Conservation (phyloP, 2,888 invertebrate genomes). For the Drosophila seclusa region DNA sequence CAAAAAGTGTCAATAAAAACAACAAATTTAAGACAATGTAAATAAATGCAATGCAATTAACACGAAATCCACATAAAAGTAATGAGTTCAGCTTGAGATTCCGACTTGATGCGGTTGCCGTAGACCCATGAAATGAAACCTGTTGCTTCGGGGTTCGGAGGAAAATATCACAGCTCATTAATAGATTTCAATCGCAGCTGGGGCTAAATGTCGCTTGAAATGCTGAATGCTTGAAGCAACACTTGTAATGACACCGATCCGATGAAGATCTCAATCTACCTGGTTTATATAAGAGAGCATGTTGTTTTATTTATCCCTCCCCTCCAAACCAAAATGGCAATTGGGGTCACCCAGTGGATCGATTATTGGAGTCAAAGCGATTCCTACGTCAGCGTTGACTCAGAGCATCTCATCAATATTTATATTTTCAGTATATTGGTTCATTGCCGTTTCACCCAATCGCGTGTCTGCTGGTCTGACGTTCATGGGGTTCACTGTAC, state of each 20-base stretch:
- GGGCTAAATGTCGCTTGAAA: constrained; percentile 68
- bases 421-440: constrained; percentile 41
- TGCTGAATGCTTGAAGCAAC: constrained; percentile 40
- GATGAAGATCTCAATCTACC: constrained; percentile 44
- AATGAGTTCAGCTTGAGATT: constrained; percentile 65
- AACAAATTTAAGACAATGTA: constrained; percentile 71
- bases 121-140: constrained; percentile 64
- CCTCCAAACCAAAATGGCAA: constrained; percentile 34
- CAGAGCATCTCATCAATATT: constrained; percentile 38
- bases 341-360: constrained; percentile 34
- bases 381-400: constrained; percentile 51
- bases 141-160: constrained; percentile 38
- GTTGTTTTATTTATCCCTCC: neutral
- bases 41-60: constrained; percentile 74
- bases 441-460: constrained; percentile 75
- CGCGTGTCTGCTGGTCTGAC: constrained; percentile 53
- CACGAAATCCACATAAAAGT: constrained; percentile 78
- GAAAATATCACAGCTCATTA: constrained; percentile 74
- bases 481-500: constrained; percentile 62
- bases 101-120: constrained; percentile 2
- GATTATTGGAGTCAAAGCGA: neutral
- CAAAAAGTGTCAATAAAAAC: constrained; percentile 58
- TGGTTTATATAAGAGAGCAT: constrained; percentile 8
- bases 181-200: constrained; percentile 66
- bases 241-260: constrained; percentile 59